Evolutionary conservation across 2,888 invertebrate species (phyloP), one percentile per base, ranked within the genome.

Genomic region (Timema cristinae): DNA sequence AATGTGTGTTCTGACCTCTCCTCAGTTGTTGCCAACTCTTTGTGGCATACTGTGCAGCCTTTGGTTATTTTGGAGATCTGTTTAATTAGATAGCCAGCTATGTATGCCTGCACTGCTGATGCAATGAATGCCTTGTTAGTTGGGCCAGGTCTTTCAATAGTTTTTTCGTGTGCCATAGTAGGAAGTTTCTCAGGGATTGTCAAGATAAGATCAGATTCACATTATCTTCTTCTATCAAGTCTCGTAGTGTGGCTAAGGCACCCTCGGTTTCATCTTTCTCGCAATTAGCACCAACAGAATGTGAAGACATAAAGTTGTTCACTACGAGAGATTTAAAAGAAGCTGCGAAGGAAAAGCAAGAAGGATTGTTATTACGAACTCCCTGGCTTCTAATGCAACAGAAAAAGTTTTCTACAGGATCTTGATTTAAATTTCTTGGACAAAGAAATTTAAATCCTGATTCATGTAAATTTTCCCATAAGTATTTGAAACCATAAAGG

Each of bases 251-350:
- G 13, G 5, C 56, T 1, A 56, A 16, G 7, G 56, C 56, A n/a
- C 56, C 56, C n/a, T 7, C 4, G 0, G 56, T 11, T 2, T 56
- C 56, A 56, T 56, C 56, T 6, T 56, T 16, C 16, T 56, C 56
- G 6, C 56, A 56, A 56, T 56, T 56, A 11, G 56, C 56, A 11
- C 56, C 56, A 8, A 56, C 9, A 6, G 56, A 56, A 56, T 56
- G 56, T 11, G 56, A 56, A 16, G 13, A 56, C 56, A 56, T 56
- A 7, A 66, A 66, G 13, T 66, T 66, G 13, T 66, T 66, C n/a
- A 66, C n/a, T 66, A 66, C 13, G n/a, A 50, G 7, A 32, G 66
- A 32, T 66, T 66, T 66, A 8, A 66, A 66, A 32, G 66, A 47
- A 16, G 66, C 7, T 7, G 32, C n/a, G 5, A 66, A 66, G n/a